Evolutionary conservation across 2,888 invertebrate species (phyloP).

Genomic region (Serripes groenlandicus): DNA sequence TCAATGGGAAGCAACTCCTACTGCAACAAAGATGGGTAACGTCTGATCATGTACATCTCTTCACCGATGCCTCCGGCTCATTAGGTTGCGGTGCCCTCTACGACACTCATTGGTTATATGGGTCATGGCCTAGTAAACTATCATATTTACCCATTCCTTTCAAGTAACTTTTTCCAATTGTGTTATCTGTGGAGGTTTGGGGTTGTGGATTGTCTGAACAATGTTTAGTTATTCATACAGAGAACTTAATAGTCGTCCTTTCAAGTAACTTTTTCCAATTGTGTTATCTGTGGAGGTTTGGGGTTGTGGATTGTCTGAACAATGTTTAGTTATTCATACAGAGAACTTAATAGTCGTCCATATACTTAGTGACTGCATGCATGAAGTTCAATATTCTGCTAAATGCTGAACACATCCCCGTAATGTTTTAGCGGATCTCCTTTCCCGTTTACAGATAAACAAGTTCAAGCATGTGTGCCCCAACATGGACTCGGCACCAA

Average conservation of each 20-base stretch:
- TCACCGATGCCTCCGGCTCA: slow-evolving; percentile 45
- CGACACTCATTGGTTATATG: slow-evolving; percentile 43
- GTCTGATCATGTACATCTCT: slow-evolving; percentile 1
- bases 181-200: slow-evolving; percentile 57
- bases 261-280: slow-evolving; percentile 36
- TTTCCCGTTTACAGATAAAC: slow-evolving; percentile 57
- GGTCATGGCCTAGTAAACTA: slow-evolving; percentile 30
- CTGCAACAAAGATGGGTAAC: slow-evolving; percentile 32
- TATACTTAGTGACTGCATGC: slow-evolving; percentile 18
- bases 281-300: slow-evolving; percentile 51
- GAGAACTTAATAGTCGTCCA: slow-evolving; percentile 59
- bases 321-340: slow-evolving; percentile 45
- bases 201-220: slow-evolving; percentile 23
- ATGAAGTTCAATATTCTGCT: slow-evolving; percentile 51
- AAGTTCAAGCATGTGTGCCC: slow-evolving; percentile 40
- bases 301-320: slow-evolving; percentile 38
- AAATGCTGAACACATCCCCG: slow-evolving; percentile 36
- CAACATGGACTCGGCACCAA: slow-evolving; percentile 31
- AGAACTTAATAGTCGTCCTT: slow-evolving; percentile 57
- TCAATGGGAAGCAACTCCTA: slow-evolving; percentile 51
- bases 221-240: slow-evolving; percentile 50
- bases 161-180: slow-evolving; percentile 51
- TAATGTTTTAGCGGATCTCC: slow-evolving; percentile 27
- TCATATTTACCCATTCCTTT: slow-evolving; percentile 6
- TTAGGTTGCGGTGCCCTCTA: slow-evolving; percentile 61